These are phyloP conservation scores for Homarus americanus DNA, from an alignment of 1,140 invertebrate genomes.

Conservation along the genomic window DNA sequence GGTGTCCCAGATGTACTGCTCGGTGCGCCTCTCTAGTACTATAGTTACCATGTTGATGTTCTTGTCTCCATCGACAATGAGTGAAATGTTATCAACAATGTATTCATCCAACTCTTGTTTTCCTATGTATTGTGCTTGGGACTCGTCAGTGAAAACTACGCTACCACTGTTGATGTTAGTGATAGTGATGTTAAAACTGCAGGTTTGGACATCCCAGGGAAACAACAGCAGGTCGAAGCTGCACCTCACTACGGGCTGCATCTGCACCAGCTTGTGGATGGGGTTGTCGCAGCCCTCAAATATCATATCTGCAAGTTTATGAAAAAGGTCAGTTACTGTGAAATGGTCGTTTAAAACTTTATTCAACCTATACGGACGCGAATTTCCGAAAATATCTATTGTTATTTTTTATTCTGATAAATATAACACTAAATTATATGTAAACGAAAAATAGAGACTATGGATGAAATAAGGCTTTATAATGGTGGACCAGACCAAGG, in stretches of 20 bases:
- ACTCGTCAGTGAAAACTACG: neutral
- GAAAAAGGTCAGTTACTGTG: no score
- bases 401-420: no score
- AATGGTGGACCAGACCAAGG: no score
- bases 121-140: neutral
- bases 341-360: no score
- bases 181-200: constrained; percentile 31
- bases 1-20: constrained; percentile 33
- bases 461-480: no score
- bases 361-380: no score
- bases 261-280: neutral
- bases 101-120: constrained; percentile 16
- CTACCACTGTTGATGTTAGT: neutral
- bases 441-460: no score
- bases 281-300: constrained; percentile 32
- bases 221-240: constrained; percentile 31
- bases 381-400: no score
- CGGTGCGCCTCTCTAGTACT: neutral
- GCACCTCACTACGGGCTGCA: constrained; percentile 44
- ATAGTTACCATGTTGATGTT: neutral
- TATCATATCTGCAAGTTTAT: constrained; percentile 11
- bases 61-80: neutral
- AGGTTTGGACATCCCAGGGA: constrained; percentile 47
- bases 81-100: neutral
- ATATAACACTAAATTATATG: no score